phyloP scores from a whole-genome alignment of 1,140 invertebrate genomes.

The Mya arenaria region DNA sequence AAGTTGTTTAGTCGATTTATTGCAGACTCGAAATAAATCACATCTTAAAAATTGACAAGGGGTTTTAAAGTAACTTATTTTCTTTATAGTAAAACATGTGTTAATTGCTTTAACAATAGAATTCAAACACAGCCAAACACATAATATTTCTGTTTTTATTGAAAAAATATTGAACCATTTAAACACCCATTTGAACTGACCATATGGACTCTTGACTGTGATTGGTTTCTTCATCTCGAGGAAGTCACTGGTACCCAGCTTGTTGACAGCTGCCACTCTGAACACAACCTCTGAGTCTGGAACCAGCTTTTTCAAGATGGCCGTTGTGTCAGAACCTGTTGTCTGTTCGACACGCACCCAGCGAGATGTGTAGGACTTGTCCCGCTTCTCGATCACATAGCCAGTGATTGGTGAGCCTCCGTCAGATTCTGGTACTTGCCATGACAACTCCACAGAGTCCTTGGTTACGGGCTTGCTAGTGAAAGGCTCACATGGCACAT shows the following conservation, averaged over 20 bases:
- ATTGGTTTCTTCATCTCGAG: constrained; percentile 75
- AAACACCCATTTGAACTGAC: no score
- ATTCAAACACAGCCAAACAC: no score
- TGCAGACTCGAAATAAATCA: no score
- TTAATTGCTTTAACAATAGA: no score
- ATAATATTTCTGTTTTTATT: no score
- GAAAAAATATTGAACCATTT: no score
- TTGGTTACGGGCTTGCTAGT: constrained; percentile 94
- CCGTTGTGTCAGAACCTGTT: constrained; percentile 81
- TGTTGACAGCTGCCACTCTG: constrained; percentile 83
- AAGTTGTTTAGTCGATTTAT: no score
- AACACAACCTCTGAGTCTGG: constrained; percentile 98
- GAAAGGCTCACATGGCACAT: constrained; percentile 91
- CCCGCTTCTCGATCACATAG: constrained; percentile 94
- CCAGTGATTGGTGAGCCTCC: constrained; percentile 97
- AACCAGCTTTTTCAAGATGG: constrained; percentile 91
- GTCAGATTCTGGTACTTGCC: constrained; percentile 95
- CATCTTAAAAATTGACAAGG: no score
- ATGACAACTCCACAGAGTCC: constrained; percentile 87
- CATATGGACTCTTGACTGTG: constrained; percentile 75
- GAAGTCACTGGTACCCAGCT: constrained; percentile 69
- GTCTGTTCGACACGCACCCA: constrained; percentile 73
- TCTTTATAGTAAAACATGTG: no score
- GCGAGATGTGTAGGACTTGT: constrained; percentile 69
- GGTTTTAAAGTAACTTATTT: no score